Conservation (phyloP, 2,113 vertebrate species). For the Rattus norvegicus region GRCr8 NC_086024.1:61374501-61375000, state of each 20-base stretch:
- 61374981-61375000: neutral
- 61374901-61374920: neutral
- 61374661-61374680: neutral
- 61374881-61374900: neutral
- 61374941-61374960: slow-evolving; percentile 14
- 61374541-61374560: neutral
- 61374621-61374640: neutral
- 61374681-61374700: neutral
- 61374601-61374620: neutral
- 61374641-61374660: neutral
- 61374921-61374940: neutral
- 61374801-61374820: neutral
- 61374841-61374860: neutral
- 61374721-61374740: neutral
- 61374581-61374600: neutral
- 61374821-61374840: neutral
- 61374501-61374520: slow-evolving; percentile 5
- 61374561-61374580: neutral
- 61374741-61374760: slow-evolving; percentile 19
- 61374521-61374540: neutral
- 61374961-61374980: neutral
- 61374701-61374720: neutral
- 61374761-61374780: neutral
- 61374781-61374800: neutral
- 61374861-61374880: neutral